A percentile compares a stretch with the other conserved stretches of the same genome.
Evolutionary conservation across 2,113 vertebrate species (phyloP).

Genomic region (Phasianus colchicus): DNA sequence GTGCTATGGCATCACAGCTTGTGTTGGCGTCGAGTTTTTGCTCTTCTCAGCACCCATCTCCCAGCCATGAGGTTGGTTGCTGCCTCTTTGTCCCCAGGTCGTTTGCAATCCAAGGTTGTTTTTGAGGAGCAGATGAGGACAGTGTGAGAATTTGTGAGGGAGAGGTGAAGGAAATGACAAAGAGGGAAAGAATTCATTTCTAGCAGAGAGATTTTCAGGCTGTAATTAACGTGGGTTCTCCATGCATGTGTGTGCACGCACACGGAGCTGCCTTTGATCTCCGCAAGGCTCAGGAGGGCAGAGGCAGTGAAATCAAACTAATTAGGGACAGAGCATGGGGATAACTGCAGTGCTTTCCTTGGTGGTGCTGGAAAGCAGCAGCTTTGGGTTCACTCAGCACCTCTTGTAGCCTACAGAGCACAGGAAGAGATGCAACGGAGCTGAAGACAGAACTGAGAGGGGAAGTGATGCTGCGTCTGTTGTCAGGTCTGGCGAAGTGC

Average conservation of each 20-base stretch:
- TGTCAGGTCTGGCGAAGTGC: neutral
- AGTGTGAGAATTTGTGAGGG: neutral
- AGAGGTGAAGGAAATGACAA: neutral
- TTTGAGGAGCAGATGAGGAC: neutral
- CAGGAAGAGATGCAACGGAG: fast-evolving
- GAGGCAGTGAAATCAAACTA: neutral
- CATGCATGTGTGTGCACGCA: neutral
- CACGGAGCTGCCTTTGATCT: neutral
- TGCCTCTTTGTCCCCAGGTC: neutral
- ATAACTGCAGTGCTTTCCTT: neutral
- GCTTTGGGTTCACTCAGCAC: neutral
- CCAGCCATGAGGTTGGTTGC: neutral
- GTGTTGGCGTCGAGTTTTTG: neutral
- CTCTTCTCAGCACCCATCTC: neutral
- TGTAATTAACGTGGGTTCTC: neutral
- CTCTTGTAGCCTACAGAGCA: fast-evolving
- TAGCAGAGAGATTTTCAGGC: neutral
- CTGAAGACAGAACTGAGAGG: fast-evolving
- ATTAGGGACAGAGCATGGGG: neutral
- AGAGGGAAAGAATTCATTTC: neutral
- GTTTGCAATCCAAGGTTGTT: neutral
- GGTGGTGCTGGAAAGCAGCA: neutral
- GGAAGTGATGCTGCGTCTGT: neutral
- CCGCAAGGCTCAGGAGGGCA: neutral
- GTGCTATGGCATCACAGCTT: neutral